A percentile compares a stretch with the other conserved stretches of the same genome.
These are phyloP conservation scores for Pogoniulus pusillus DNA, from an alignment of 2,797 vertebrate species.

Conservation along the genomic window DNA sequence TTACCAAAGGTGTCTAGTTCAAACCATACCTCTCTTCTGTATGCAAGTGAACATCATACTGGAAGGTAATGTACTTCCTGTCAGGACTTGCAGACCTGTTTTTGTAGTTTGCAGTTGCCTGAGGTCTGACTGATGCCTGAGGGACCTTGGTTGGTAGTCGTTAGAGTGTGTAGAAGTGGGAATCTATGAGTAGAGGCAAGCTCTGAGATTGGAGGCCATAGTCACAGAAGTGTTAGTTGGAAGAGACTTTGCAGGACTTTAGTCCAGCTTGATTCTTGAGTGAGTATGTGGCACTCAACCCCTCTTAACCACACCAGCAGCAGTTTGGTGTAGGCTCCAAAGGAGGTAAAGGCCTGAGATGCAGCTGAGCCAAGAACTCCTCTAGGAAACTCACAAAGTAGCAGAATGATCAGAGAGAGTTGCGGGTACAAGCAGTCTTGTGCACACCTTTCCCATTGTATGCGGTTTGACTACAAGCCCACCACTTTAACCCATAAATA, in stretches of 20 bases:
- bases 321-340: too few species aligned
- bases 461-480: too few species aligned
- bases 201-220: not conserved
- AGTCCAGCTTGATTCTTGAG: not conserved
- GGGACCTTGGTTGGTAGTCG: not conserved
- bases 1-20: not conserved
- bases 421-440: too few species aligned
- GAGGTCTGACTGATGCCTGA: not conserved
- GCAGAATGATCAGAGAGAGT: too few species aligned
- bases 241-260: not conserved
- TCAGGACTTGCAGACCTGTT: not conserved
- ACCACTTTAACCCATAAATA: too few species aligned
- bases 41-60: not conserved
- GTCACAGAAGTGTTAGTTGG: not conserved
- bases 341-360: too few species aligned
- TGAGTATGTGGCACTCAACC: not conserved
- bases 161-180: not conserved
- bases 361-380: too few species aligned
- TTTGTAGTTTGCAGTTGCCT: not conserved
- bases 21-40: not conserved
- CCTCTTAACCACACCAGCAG: too few species aligned
- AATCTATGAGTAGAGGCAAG: not conserved
- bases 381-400: too few species aligned
- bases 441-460: too few species aligned
- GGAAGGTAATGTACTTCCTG: not conserved